Evolutionary conservation across 2,888 invertebrate genomes (phyloP).

Genomic region (Nasonia oneida): DNA sequence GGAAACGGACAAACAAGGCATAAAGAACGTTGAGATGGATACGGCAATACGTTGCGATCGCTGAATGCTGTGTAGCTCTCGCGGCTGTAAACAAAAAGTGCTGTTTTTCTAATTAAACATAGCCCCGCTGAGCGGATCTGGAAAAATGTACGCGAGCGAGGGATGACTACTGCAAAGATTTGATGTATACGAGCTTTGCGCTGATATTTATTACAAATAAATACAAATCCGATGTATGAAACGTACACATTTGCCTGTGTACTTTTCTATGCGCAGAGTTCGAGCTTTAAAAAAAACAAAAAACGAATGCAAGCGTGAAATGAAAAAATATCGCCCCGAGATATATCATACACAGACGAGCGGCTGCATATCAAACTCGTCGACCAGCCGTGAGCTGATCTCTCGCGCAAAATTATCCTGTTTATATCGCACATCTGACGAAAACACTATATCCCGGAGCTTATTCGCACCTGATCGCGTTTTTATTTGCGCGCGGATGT

Average conservation of each 20-base stretch:
- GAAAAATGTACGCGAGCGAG: not conserved
- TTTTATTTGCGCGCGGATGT: conserved; percentile 14
- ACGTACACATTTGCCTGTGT: too few relatives aligned
- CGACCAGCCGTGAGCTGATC: not conserved
- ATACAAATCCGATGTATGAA: too few relatives aligned
- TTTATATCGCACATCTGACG: not conserved
- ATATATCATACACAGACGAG: too few relatives aligned
- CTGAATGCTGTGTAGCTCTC: too few relatives aligned
- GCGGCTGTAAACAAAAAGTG: not conserved
- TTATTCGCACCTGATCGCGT: conserved; percentile 43
- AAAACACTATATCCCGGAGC: not conserved
- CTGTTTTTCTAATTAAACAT: not conserved
- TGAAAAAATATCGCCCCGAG: not conserved
- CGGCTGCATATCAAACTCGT: not conserved
- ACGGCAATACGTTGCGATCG: not conserved
- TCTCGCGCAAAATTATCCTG: not conserved
- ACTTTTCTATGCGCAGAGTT: not conserved
- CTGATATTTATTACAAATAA: not conserved
- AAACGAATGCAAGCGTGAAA: not conserved
- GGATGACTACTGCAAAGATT: not conserved
- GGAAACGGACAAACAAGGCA: not conserved
- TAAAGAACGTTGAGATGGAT: not conserved
- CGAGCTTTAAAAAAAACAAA: not conserved
- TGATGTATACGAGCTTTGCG: not conserved
- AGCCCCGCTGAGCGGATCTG: not conserved